Evolutionary conservation across 2,113 vertebrate species (phyloP).

Genomic region (Scomber colias): DNA sequence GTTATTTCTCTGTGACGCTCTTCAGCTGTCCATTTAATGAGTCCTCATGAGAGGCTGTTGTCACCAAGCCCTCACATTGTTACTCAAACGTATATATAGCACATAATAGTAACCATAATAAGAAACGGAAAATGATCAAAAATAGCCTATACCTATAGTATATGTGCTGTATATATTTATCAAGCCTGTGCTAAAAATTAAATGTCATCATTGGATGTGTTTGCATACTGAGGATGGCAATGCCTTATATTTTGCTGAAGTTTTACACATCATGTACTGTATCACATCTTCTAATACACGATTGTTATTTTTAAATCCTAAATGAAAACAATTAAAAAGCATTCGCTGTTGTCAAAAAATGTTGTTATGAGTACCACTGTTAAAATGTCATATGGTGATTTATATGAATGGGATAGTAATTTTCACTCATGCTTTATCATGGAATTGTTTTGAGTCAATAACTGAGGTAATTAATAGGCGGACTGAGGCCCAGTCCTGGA

Average conservation of each 20-base stretch:
- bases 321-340: conserved; percentile 6
- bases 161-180: background rate
- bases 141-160: background rate
- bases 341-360: conserved; percentile 1
- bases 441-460: too few species aligned
- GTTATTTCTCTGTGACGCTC: conserved; percentile 21
- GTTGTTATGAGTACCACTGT: too few species aligned
- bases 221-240: background rate
- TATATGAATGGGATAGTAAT: too few species aligned
- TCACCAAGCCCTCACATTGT: conserved; percentile 28
- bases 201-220: too few species aligned
- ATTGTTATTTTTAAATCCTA: conserved; percentile 2
- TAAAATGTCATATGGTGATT: too few species aligned
- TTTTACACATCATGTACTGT: background rate
- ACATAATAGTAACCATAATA: background rate
- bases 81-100: conserved; percentile 11
- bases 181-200: background rate
- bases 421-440: too few species aligned
- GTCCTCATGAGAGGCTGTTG: conserved; percentile 51
- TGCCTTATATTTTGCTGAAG: background rate
- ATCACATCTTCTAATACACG: too few species aligned
- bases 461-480: too few species aligned
- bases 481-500: too few species aligned
- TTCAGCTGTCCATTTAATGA: conserved; percentile 59
- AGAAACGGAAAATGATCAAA: background rate